Evolutionary conservation across 2,113 vertebrate species (phyloP).

Genomic region (Todiramphus chloris): DNA sequence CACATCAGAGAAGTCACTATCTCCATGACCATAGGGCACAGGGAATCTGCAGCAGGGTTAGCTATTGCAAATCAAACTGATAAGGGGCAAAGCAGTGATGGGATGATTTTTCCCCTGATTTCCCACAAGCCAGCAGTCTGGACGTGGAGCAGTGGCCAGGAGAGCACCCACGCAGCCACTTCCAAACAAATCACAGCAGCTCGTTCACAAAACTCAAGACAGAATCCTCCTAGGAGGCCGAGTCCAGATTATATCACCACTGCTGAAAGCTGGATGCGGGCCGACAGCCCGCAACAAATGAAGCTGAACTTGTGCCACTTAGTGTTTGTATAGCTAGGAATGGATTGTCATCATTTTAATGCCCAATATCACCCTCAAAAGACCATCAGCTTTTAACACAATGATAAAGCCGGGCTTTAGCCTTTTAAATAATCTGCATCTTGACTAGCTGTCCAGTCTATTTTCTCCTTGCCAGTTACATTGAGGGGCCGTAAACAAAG

Average conservation of each 20-base stretch:
- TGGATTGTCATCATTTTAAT: not conserved
- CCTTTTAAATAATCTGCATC: conserved; percentile 14
- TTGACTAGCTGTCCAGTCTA: not conserved
- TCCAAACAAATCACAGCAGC: not conserved
- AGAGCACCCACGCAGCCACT: rapidly evolving
- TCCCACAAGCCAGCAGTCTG: not conserved
- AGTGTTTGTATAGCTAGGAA: not conserved
- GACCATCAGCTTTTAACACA: not conserved
- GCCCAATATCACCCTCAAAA: not conserved
- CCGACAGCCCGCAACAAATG: not conserved
- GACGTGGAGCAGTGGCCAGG: not conserved
- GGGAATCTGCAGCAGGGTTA: not conserved
- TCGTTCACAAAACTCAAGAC: not conserved
- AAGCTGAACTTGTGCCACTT: not conserved
- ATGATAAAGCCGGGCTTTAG: not conserved
- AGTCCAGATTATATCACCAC: not conserved
- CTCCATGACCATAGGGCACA: not conserved
- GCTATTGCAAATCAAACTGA: not conserved
- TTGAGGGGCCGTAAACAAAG: not conserved
- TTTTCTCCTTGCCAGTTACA: not conserved
- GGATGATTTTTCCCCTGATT: not conserved
- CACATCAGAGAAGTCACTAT: not conserved
- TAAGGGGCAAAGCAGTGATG: not conserved
- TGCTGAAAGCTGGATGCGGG: not conserved
- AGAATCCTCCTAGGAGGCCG: not conserved